Evolutionary conservation across 92 coral and sea anemone genomes (phyloP).

Genomic region (Metridium senile): DNA sequence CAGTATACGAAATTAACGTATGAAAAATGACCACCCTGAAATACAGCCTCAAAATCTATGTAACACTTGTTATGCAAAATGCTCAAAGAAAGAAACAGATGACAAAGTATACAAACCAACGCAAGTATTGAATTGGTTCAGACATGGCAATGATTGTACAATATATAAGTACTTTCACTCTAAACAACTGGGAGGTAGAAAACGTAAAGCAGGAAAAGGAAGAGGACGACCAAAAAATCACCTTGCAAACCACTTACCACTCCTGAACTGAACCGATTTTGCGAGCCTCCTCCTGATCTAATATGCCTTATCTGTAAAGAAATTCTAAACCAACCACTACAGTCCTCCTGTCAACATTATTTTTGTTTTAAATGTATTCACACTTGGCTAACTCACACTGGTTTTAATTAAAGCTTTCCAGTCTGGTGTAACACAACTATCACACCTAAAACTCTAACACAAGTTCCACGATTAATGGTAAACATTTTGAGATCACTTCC

Average conservation of each 20-base stretch:
- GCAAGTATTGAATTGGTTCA: not conserved
- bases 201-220: not conserved
- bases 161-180: not conserved
- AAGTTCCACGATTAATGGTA: slow-evolving; percentile 1
- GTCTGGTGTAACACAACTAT: not conserved
- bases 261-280: slow-evolving; percentile 4
- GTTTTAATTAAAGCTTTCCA: slow-evolving; percentile 3
- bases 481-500: not conserved
- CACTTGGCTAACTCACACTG: slow-evolving; percentile 3
- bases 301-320: slow-evolving; percentile 12
- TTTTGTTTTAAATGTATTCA: slow-evolving; percentile 2
- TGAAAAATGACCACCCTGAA: not conserved
- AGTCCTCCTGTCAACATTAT: slow-evolving; percentile 11
- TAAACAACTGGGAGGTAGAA: slow-evolving; percentile 4
- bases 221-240: slow-evolving; percentile 16
- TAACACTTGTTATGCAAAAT: slow-evolving; percentile 12
- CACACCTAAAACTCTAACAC: not conserved
- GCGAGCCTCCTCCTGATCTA: slow-evolving; percentile 2
- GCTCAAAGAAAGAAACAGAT: not conserved
- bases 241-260: not conserved
- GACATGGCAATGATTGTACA: not conserved
- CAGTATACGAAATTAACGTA: not conserved
- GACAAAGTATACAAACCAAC: no score
- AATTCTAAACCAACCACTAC: slow-evolving; percentile 6
- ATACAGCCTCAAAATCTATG: slow-evolving; percentile 12